Percentiles rank a stretch among this genome's conserved stretches.
phyloP scores from a whole-genome alignment of 2,888 invertebrate species.

The Nematopogon swammerdamellus region DNA sequence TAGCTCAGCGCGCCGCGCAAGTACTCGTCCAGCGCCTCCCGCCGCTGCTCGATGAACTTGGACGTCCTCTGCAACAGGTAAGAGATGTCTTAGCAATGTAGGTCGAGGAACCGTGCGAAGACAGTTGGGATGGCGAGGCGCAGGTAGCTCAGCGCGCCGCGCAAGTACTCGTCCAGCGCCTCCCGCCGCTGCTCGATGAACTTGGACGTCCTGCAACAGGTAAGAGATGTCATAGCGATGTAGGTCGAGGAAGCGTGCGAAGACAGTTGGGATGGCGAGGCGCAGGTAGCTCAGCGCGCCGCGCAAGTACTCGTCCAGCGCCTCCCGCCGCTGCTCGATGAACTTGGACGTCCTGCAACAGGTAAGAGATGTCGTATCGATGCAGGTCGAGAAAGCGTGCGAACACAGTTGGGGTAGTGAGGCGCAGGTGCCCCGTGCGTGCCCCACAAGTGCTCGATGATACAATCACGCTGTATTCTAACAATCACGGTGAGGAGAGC shows the following conservation, averaged over 20 bases:
- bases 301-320: constrained; percentile 77
- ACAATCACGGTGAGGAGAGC: too few relatives aligned
- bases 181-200: constrained; percentile 83
- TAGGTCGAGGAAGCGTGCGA: constrained; percentile 85
- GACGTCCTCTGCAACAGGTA: constrained; percentile 80
- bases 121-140: constrained; percentile 76
- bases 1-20: constrained; percentile 72
- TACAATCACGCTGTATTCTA: too few relatives aligned
- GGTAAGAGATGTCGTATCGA: constrained; percentile 84
- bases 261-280: constrained; percentile 73
- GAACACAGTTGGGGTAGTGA: constrained; percentile 76
- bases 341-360: constrained; percentile 81
- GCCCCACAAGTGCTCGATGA: constrained; percentile 74
- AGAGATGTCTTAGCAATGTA: constrained; percentile 87
- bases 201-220: constrained; percentile 76
- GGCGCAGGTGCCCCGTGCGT: constrained; percentile 71
- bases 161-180: constrained; percentile 79
- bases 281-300: constrained; percentile 73
- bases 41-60: constrained; percentile 80
- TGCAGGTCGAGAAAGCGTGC: constrained; percentile 86
- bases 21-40: constrained; percentile 77
- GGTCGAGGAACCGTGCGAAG: constrained; percentile 81
- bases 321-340: constrained; percentile 76
- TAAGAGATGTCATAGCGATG: constrained; percentile 89
- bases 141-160: constrained; percentile 70